phyloP scores from a whole-genome alignment of 1,140 invertebrate genomes.

The Campoletis sonorensis region DNA sequence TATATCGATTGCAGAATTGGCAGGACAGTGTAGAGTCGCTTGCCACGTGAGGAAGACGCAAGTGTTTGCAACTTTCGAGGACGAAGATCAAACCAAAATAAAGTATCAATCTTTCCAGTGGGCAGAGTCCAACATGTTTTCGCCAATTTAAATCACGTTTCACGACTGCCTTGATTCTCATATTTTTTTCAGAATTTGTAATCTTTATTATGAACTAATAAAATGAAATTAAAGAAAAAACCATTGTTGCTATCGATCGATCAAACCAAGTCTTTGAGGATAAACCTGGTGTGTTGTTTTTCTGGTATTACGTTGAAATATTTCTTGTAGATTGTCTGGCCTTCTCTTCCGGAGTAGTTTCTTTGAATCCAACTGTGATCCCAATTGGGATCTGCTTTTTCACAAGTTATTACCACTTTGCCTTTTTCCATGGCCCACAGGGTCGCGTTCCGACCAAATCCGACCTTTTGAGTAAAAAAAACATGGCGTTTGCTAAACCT shows the following conservation, averaged over 20 bases:
- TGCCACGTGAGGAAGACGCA: slow-evolving; percentile 75
- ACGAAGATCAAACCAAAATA: slow-evolving; percentile 60
- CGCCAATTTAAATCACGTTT: background rate
- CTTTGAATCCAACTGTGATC: slow-evolving; percentile 82
- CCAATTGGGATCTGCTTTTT: slow-evolving; percentile 85
- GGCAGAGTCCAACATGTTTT: slow-evolving; percentile 63
- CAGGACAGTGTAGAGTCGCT: slow-evolving; percentile 71
- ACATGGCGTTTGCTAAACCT: background rate
- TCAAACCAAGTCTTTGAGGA: slow-evolving; percentile 83
- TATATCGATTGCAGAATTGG: slow-evolving; percentile 67
- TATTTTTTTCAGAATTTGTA: background rate
- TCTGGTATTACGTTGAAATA: slow-evolving; percentile 88
- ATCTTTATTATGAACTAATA: background rate
- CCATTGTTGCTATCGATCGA: slow-evolving; percentile 27
- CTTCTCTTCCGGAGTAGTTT: slow-evolving; percentile 80
- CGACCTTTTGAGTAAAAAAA: slow-evolving; percentile 79
- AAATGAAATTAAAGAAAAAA: slow-evolving; percentile 28
- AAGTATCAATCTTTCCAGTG: slow-evolving; percentile 75
- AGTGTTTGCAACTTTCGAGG: slow-evolving; percentile 71
- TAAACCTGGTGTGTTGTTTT: slow-evolving; percentile 85
- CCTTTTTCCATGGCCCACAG: slow-evolving; percentile 86
- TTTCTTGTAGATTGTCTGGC: slow-evolving; percentile 86
- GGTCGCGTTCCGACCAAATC: slow-evolving; percentile 85
- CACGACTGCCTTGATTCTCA: slow-evolving; percentile 8
- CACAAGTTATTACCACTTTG: slow-evolving; percentile 86